Percentiles rank a stretch among this genome's conserved stretches.
Evolutionary conservation across 2,113 vertebrate genomes (phyloP).

Genomic region (Platycercus adscitus): DNA sequence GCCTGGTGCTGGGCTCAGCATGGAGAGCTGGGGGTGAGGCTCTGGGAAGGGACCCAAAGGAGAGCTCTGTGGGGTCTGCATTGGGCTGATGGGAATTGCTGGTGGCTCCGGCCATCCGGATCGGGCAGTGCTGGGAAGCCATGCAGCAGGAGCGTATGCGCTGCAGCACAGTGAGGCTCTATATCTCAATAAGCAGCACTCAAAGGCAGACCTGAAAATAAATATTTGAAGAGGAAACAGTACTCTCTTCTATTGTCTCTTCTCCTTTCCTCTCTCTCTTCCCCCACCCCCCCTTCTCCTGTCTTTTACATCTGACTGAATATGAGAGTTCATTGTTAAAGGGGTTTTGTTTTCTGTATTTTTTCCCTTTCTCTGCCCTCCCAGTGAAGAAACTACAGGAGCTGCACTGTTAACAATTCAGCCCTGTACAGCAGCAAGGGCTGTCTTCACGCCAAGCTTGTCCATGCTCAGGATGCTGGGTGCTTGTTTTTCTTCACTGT

Average conservation of each 20-base stretch:
- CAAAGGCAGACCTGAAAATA: constrained; percentile 50
- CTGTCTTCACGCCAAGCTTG: background rate
- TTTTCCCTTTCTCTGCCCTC: background rate
- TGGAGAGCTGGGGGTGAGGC: background rate
- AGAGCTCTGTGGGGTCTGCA: background rate
- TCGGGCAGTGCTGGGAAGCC: background rate
- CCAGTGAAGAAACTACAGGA: background rate
- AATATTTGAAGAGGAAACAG: constrained; percentile 59
- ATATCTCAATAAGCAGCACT: constrained; percentile 37
- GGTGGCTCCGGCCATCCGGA: rapidly evolving
- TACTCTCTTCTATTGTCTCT: constrained; percentile 38
- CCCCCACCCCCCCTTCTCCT: background rate
- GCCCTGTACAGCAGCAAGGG: background rate
- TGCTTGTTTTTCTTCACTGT: background rate
- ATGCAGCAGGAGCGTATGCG: background rate
- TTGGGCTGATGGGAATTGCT: background rate
- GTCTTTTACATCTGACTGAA: constrained; percentile 44
- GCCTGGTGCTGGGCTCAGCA: background rate
- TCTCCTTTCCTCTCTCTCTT: background rate
- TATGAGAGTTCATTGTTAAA: constrained; percentile 22
- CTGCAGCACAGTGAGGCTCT: background rate
- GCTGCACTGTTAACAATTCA: background rate
- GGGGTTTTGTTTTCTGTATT: background rate
- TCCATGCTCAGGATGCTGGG: background rate
- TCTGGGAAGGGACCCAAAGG: background rate